Base-by-base conservation (phyloP, 2,888 invertebrate genomes). In the Poecilus cupreus region DNA sequence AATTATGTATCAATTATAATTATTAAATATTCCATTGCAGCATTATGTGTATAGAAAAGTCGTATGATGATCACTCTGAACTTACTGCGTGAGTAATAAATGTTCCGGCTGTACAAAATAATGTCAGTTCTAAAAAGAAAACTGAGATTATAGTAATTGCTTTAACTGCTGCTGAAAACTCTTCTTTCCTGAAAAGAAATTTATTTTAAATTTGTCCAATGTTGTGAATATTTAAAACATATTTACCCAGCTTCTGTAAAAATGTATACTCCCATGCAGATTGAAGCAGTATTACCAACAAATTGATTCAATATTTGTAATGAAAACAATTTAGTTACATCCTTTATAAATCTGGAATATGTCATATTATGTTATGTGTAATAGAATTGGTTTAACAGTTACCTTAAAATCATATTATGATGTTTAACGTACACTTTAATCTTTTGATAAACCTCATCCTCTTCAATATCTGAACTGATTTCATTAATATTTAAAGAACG, bases 201-300 rank as follows among this genome's bases (percentile, higher is more conserved):
- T n/a, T 32, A 32, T 32, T 32, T 32, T 2, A 32, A 6, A 32
- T 32, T 32, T 32, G 8, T n/a, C n/a, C n/a, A n/a, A 2, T 32
- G 0, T 32, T 32, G 8, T 3, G 8, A n/a, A 3, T 49, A 49
- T 4, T 49, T 49, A 32, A 22, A 37, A 18, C 16, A 64, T 70
- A 39, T 39, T 18, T 70, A 70, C 70, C 70, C 70, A 11, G 70
- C 70, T 20, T 18, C 39, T 18, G 70, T 70, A 70, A 16, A 32
- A 10, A 70, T 70, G 13, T 70, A 70, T 10, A 39, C 37, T 18
- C 39, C 70, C 70, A 70, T 70, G 18, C 70, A 70, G 16, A 70
- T 70, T 16, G 70, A 70, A 13, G 70, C 70, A 39, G 70, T 70
- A 70, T 70, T 70, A 16, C 39, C 70, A 22, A 70, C n/a, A 70